Conservation (phyloP, 2,888 invertebrate species). For the Drosophila suboccidentalis region DNA sequence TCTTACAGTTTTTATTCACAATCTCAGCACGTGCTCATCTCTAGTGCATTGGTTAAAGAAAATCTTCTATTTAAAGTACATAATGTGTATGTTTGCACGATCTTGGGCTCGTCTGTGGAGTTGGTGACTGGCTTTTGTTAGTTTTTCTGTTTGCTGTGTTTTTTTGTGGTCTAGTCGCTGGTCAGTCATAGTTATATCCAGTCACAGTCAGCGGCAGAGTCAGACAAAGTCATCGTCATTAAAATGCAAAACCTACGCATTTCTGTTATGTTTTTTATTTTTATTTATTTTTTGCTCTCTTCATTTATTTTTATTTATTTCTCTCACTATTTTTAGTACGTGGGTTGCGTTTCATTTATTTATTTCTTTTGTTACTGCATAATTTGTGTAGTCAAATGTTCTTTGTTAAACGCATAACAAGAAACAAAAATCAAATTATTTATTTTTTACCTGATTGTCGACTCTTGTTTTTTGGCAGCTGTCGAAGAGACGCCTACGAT, state of each 20-base stretch:
- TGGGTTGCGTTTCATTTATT: conserved; percentile 64
- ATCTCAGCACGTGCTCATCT: conserved; percentile 28
- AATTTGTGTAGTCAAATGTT: conserved; percentile 73
- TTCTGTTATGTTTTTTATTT: conserved; percentile 17
- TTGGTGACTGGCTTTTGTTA: conserved; percentile 47
- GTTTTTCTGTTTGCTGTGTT: conserved; percentile 14
- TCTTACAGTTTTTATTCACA: neutral
- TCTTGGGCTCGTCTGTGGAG: conserved; percentile 23
- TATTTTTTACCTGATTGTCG: conserved; percentile 43
- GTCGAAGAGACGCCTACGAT: conserved; percentile 51
- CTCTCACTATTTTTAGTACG: conserved; percentile 38
- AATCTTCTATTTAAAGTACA: conserved; percentile 25
- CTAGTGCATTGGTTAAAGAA: conserved; percentile 19
- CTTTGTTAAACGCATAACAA: conserved; percentile 61
- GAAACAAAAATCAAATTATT: conserved; percentile 54
- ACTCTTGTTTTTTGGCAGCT: conserved; percentile 23
- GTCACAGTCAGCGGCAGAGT: conserved; percentile 30
- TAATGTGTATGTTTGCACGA: conserved; percentile 12
- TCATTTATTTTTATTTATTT: conserved; percentile 46
- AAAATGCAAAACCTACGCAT: conserved; percentile 73
- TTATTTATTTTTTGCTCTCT: conserved; percentile 27
- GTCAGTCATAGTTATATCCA: conserved; percentile 33
- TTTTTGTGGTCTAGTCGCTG: conserved; percentile 25
- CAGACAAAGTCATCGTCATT: conserved; percentile 55
- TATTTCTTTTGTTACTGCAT: conserved; percentile 26